phyloP scores from a whole-genome alignment of 2,113 vertebrate species.

The Apodemus sylvaticus region DNA sequence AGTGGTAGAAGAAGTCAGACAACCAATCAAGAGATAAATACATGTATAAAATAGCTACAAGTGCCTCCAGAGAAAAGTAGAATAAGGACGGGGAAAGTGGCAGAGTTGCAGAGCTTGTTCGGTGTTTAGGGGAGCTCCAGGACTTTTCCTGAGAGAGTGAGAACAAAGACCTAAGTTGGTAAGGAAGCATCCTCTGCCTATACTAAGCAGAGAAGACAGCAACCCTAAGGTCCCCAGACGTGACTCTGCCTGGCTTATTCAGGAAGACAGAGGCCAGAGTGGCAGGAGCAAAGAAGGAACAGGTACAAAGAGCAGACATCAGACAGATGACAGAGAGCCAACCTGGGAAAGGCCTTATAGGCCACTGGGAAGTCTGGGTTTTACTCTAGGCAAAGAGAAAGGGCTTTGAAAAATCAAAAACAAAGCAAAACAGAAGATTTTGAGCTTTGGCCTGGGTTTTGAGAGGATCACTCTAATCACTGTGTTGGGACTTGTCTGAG shows the following conservation, averaged over 20 bases:
- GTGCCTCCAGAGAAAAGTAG: neutral
- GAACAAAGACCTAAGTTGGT: neutral
- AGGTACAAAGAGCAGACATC: neutral
- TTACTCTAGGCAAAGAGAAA: neutral
- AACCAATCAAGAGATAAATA: neutral
- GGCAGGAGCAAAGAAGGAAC: neutral
- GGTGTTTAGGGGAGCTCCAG: neutral
- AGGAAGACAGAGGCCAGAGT: neutral
- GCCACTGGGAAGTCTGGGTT: neutral
- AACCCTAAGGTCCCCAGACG: neutral
- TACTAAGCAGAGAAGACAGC: neutral
- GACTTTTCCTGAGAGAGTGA: neutral
- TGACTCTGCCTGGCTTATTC: neutral
- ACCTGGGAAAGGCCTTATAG: neutral
- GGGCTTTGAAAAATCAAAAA: neutral
- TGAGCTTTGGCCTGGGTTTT: neutral
- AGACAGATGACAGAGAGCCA: neutral
- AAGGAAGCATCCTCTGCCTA: neutral
- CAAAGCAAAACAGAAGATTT: neutral
- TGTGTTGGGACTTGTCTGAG: neutral
- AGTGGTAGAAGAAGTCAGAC: neutral
- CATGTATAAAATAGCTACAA: neutral
- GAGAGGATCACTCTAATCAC: neutral
- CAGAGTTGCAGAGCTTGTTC: neutral
- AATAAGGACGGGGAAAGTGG: neutral